Base-by-base conservation (phyloP, 2,113 vertebrate species). In the Platysteira castanea region DNA sequence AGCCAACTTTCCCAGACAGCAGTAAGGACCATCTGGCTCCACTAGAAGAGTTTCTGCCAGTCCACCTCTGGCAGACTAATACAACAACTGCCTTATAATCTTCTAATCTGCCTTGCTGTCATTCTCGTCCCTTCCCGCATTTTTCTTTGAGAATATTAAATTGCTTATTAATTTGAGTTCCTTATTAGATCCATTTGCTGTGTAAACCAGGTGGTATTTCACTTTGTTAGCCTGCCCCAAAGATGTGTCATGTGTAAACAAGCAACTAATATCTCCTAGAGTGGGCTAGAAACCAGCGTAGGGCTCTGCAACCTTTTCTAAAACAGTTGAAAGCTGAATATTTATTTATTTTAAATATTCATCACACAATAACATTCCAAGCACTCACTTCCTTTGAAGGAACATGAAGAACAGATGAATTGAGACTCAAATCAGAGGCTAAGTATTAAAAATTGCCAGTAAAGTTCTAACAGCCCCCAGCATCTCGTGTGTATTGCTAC, bases 101-200 rank as follows among this genome's bases (percentile, higher is more conserved):
- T 71, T 82, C 60, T 78, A 7, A 84, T 95, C 54, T 81, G 75
- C n/a, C 46, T 18, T 50, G 30, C 28, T 30, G 70, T 65, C 33
- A 42, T 79, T 71, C 27, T 44, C 19, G 39, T 59, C 70, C 33
- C 21, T 78, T 63, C 64, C 60, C 78, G 20, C 33, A 42, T 76
- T 87, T 84, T 84, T 49, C 52, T 78, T 68, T 26, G 17, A 89
- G 37, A 54, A 56, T 71, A 94, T 82, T 94, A 63, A 82, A 91
- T 54, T 6, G 3, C 35, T 87, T 91, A 89, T 87, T 94, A 96
- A 94, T 95, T 95, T 63, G 22, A 90, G 90, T 46, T 93, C 61
- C 33, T 90, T 81, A 73, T 91, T 84, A 95, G 33, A 47, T n/a
- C 31, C n/a, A 57, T 41, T 64, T 71, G 31, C 65, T 82, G 60